Base-by-base conservation (phyloP, 2,797 vertebrate genomes). In the Limosa lapponica region DNA sequence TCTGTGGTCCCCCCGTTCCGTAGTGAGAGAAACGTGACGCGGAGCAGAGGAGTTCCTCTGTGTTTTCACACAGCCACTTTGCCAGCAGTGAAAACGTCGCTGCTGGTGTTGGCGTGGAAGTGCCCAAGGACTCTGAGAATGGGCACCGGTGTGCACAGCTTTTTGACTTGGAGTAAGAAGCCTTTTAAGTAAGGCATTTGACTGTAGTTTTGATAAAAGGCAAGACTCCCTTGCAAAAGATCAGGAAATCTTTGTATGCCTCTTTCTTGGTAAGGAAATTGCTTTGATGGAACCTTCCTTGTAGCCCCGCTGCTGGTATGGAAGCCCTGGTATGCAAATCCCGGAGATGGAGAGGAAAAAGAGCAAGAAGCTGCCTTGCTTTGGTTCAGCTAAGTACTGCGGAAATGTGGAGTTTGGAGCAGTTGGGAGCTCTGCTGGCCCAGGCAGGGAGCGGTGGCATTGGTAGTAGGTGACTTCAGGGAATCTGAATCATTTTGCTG, bases 401-500 rank as follows among this genome's bases (percentile, higher is more conserved):
- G 71, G 57, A 43, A 69, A 18, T 2, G 11, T 8, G 23, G 43
- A 30, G 19, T 57, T 75, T 2, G 2, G 72, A 52, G 37, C 46
- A 24, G 20, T 0, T 52, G 66, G 43, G 59, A 81, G 12, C 25
- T 48, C 27, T 54, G 37, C 61, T 28, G 13, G 80, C 25, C 58
- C n/a, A 43, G 75, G 49, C 54, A 39, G 9, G 17, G 54, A 36
- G 48, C 1, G 1, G n/a, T 62, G 48, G 28, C 44, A 27, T 32
- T 66, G 66, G 41, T 36, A 30, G 57, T n/a, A 57, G 81, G 41
- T 69, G n/a, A 73, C 79, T 91, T 82, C 75, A 86, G 91, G 82
- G 86, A 89, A 85, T 57, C 27, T 11, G 49, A 89, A 82, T 82
- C 24, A 2, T 86, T 69, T 57, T 84, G 64, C 88, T 94, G 83